Percentiles rank a stretch among this genome's conserved stretches.
Conservation (phyloP, 2,888 invertebrate species). For the Agonopterix subpropinquella region DNA sequence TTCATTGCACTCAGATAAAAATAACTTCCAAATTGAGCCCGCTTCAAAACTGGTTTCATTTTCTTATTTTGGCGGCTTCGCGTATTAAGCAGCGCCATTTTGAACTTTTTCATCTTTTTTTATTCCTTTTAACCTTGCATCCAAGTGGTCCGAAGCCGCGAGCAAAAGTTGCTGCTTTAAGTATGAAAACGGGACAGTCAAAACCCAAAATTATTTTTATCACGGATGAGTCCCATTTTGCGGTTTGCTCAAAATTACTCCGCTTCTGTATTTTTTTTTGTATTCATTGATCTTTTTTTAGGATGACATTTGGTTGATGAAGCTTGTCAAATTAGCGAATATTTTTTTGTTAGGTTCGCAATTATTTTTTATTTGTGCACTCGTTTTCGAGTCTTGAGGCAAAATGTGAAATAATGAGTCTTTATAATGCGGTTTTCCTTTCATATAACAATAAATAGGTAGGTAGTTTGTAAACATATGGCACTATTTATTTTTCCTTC, state of each 20-base stretch:
- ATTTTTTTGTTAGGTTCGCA: conserved; percentile 10
- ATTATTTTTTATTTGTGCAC: no score
- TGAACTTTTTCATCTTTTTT: conserved; percentile 35
- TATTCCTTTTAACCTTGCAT: conserved; percentile 43
- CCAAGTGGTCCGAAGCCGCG: conserved; percentile 45
- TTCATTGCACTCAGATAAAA: conserved; percentile 28
- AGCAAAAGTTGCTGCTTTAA: conserved; percentile 26
- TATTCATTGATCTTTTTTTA: conserved; percentile 11
- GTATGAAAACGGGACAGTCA: conserved; percentile 18
- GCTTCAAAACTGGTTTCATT: conserved; percentile 28
- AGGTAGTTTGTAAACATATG: no score
- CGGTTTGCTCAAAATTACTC: conserved; percentile 26
- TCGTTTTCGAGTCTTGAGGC: no score
- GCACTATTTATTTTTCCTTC: no score
- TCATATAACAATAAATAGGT: no score
- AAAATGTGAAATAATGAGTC: no score
- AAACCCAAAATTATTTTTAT: conserved; percentile 23
- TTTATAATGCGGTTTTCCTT: no score
- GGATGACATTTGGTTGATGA: conserved; percentile 44
- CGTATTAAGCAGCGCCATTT: conserved; percentile 32
- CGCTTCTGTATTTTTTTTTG: conserved; percentile 10
- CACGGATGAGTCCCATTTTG: conserved; percentile 32
- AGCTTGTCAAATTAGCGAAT: conserved; percentile 35
- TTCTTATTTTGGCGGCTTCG: conserved; percentile 20
- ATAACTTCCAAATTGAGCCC: conserved; percentile 37